Evolutionary conservation across 2,888 invertebrate genomes (phyloP).

Genomic region (Leptinotarsa peninsularis): DNA sequence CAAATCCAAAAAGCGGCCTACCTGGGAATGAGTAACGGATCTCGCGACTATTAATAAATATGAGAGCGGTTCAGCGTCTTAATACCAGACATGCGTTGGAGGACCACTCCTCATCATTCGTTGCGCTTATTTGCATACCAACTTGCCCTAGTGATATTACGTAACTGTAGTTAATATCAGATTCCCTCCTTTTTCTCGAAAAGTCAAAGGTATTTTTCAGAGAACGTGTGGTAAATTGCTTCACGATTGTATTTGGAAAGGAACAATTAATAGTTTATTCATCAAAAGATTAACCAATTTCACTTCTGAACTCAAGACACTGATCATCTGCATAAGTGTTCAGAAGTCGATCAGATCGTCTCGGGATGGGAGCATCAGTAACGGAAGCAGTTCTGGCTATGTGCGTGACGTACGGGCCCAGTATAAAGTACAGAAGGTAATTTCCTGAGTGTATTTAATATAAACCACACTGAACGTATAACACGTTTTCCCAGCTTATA

Average conservation of each 20-base stretch:
- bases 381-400: too few species aligned
- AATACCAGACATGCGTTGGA: conserved; percentile 56
- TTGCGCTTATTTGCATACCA: conserved; percentile 58
- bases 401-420: too few species aligned
- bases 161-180: conserved; percentile 61
- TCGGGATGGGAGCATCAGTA: too few species aligned
- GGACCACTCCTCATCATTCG: conserved; percentile 58
- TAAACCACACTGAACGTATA: too few species aligned
- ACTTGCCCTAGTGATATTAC: conserved; percentile 64
- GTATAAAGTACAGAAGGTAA: too few species aligned
- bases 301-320: too few species aligned
- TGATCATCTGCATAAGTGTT: too few species aligned
- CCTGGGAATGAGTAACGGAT: conserved; percentile 37
- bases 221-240: not conserved
- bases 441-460: too few species aligned
- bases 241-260: not conserved
- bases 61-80: conserved; percentile 65
- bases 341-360: too few species aligned
- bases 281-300: not conserved
- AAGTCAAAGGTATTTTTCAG: conserved; percentile 13
- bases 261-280: not conserved
- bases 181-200: not conserved
- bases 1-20: not conserved
- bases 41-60: conserved; percentile 46
- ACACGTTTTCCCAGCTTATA: too few species aligned